Base-by-base conservation (phyloP, 2,113 vertebrate species). In the Genyomyrus donnyi region DNA sequence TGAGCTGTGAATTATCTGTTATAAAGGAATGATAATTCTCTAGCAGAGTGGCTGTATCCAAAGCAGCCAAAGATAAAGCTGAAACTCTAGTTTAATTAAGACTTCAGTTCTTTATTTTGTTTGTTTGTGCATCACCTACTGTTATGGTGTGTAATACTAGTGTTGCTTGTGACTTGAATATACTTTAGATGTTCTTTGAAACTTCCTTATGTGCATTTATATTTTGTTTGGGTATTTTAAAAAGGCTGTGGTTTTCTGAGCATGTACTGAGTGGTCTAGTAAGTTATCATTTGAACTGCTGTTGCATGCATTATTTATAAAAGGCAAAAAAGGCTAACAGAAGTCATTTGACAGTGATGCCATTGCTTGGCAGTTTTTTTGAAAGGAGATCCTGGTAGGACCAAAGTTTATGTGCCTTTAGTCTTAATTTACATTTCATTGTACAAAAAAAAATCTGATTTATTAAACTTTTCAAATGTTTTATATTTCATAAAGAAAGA, bases 321-420 rank as follows among this genome's bases (percentile, higher is more conserved):
- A 84, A 84, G 13, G 7, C 15, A 45, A 85, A 85, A 95, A 94
- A 92, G 93, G 96, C 94, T 93, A 94, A 94, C 94, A 96, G 95
- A 95, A 94, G 95, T 94, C 94, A 95, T 95, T 92, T 95, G 96
- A 96, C 97, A 97, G 96, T 96, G 96, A 96, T 94, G 93, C 94
- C 94, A 94, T 96, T 94, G 94, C 95, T 96, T 97, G 96, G 94
- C 96, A 95, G 97, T 97, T 96, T 96, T 94, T 94, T 95, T 42
- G 96, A 96, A 96, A 96, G 96, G 97, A 96, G 95, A 97, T 95
- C 96, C 96, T 96, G 95, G 97, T 97, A 96, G 98, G 98, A 99
- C 98, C 98, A 99, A 99, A 98, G 97, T 98, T 97, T 97, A 96
- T 97, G 98, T 99, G 98, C 98, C 98, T 99, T 98, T 96, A 97